Base-by-base conservation (phyloP, 2,797 vertebrate genomes). In the Pelochelys cantorii region DNA sequence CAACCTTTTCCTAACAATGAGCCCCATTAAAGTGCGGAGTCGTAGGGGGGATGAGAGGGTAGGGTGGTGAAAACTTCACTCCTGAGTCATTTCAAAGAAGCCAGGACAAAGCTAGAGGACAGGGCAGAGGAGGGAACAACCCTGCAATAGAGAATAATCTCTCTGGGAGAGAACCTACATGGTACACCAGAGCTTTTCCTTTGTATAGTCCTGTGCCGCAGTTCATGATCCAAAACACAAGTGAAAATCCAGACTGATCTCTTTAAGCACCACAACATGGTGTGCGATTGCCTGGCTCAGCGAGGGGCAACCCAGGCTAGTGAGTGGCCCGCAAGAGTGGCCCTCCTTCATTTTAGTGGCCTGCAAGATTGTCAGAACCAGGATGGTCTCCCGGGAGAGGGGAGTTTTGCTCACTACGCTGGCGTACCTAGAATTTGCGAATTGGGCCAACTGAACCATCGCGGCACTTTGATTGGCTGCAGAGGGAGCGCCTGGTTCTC, bases 191-290 rank as follows among this genome's bases (percentile, higher is more conserved):
- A 81, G 59, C 34, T 92, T 93, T 81, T 85, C 81, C 79, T 83
- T 59, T 79, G 25, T 59, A 25, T 82, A 48, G 42, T 48, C 42
- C 42, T 48, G 42, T 48, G 42, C 42, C 42, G 8, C 42, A 48
- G 42, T 87, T 57, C 59, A 25, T 1, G 77, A 89, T 88, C 87
- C 65, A n/a, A 84, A 90, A 82, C 87, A 29, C 94, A 92, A 86
- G 84, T 56, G 34, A 55, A 91, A 95, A 94, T 91, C 90, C 95
- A 93, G 93, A 80, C 83, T 80, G 92, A 1, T 55, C 81, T 68
- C 22, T 55, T 71, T 53, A 85, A 22, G 86, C 22, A 60, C 92
- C 93, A 89, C 68, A 27, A 84, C 56, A 79, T 90, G 92, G 91
- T 89, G 88, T 78, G 85, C 31, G 56, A 92, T 84, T 83, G 92